phyloP scores from a whole-genome alignment of 2,888 invertebrate genomes.

The Allolobophora icterica region DNA sequence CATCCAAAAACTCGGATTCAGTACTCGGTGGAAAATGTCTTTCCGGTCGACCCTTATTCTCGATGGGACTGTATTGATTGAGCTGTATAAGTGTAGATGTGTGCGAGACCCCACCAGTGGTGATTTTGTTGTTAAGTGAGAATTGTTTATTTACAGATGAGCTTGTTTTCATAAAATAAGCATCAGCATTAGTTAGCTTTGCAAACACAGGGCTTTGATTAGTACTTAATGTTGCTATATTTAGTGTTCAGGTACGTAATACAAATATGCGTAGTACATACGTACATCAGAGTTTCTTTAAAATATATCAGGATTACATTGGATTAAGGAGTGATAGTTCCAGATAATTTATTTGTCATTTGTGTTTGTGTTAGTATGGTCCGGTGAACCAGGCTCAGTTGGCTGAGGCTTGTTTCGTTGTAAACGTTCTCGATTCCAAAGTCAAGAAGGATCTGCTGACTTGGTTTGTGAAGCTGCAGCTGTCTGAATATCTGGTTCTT shows the following conservation, averaged over 20 bases:
- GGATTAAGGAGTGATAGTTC: not conserved
- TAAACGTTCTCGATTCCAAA: slow-evolving; percentile 84
- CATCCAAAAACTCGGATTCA: too few relatives aligned
- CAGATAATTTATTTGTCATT: slow-evolving; percentile 22
- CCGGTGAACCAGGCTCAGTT: slow-evolving; percentile 71
- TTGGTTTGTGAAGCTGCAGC: slow-evolving; percentile 86
- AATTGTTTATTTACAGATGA: not conserved
- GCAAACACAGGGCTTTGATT: too few relatives aligned
- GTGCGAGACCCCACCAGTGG: not conserved
- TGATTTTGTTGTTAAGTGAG: not conserved
- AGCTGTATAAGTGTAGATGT: not conserved
- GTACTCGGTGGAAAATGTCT: too few relatives aligned
- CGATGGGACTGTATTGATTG: too few relatives aligned
- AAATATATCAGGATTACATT: too few relatives aligned
- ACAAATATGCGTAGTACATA: not conserved
- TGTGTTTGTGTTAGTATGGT: slow-evolving; percentile 57
- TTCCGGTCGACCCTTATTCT: too few relatives aligned
- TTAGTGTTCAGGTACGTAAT: too few relatives aligned
- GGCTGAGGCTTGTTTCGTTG: slow-evolving; percentile 75
- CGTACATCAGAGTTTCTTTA: too few relatives aligned
- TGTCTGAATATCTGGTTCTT: slow-evolving; percentile 90
- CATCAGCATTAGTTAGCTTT: too few relatives aligned
- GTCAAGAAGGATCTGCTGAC: slow-evolving; percentile 83
- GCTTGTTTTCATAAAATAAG: not conserved
- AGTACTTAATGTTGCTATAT: too few relatives aligned